Evolutionary conservation across 2,797 vertebrate genomes (phyloP).

Genomic region (Rhinophrynus dorsalis): DNA sequence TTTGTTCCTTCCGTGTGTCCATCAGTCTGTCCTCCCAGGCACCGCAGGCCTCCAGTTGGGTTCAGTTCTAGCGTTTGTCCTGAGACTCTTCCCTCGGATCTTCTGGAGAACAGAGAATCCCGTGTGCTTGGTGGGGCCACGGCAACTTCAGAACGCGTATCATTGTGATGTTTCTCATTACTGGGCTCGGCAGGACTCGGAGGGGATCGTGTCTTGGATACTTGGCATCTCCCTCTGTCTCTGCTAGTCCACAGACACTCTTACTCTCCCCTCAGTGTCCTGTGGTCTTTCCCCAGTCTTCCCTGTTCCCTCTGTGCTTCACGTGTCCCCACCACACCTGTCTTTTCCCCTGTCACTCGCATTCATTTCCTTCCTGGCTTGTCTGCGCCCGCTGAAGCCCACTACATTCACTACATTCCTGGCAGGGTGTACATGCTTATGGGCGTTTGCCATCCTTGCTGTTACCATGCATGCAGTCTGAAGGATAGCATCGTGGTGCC

Average conservation of each 20-base stretch:
- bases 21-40: slow-evolving; percentile 66
- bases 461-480: too few species aligned
- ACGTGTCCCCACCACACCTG: not conserved
- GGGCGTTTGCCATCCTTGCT: too few species aligned
- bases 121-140: not conserved
- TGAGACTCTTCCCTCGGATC: slow-evolving; percentile 2
- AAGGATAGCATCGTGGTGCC: too few species aligned
- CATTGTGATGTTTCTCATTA: slow-evolving; percentile 25
- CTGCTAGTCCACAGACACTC: not conserved
- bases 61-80: slow-evolving; percentile 77
- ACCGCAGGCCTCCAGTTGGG: slow-evolving; percentile 84
- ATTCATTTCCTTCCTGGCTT: too few species aligned
- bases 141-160: slow-evolving; percentile 2
- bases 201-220: slow-evolving; percentile 7
- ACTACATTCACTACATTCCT: too few species aligned
- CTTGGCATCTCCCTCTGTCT: not conserved
- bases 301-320: not conserved
- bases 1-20: not conserved
- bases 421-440: too few species aligned
- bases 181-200: slow-evolving; percentile 1
- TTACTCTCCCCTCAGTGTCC: not conserved
- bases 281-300: too few species aligned
- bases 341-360: not conserved
- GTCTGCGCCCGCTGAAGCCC: too few species aligned
- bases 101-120: slow-evolving; percentile 3